phyloP scores from a whole-genome alignment of 2,113 vertebrate species.

The Numida meleagris region DNA sequence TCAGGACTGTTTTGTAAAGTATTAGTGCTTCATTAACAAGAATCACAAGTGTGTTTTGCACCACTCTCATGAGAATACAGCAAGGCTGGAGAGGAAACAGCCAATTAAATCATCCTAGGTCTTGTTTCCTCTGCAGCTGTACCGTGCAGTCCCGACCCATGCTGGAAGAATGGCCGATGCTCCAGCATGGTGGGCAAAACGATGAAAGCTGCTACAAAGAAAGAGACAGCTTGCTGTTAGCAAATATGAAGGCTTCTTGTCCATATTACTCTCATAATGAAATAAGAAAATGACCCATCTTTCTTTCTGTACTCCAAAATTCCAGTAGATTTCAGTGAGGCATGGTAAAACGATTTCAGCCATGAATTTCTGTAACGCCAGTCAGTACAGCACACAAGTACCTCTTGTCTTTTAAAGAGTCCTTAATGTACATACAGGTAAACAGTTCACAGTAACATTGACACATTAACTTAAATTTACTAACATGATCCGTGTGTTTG shows the following conservation, averaged over 20 bases:
- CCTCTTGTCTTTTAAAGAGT: background rate
- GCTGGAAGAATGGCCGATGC: background rate
- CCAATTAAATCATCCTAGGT: background rate
- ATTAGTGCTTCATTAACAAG: background rate
- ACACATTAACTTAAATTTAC: background rate
- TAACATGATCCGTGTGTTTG: background rate
- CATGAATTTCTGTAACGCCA: background rate
- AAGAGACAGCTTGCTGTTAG: background rate
- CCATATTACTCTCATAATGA: background rate
- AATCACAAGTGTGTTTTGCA: background rate
- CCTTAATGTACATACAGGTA: background rate
- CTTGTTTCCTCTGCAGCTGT: background rate
- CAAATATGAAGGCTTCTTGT: background rate
- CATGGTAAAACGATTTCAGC: background rate
- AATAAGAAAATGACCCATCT: background rate
- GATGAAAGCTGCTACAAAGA: background rate
- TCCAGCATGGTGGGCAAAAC: accelerated
- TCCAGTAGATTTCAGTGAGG: background rate
- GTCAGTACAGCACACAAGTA: background rate
- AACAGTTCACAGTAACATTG: background rate
- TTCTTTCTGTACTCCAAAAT: background rate
- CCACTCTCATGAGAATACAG: background rate
- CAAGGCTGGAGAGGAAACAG: background rate
- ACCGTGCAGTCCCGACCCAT: accelerated
- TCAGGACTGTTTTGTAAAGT: background rate